Evolutionary conservation across 2,888 invertebrate genomes (phyloP).

Genomic region (Andrena flavipes): DNA sequence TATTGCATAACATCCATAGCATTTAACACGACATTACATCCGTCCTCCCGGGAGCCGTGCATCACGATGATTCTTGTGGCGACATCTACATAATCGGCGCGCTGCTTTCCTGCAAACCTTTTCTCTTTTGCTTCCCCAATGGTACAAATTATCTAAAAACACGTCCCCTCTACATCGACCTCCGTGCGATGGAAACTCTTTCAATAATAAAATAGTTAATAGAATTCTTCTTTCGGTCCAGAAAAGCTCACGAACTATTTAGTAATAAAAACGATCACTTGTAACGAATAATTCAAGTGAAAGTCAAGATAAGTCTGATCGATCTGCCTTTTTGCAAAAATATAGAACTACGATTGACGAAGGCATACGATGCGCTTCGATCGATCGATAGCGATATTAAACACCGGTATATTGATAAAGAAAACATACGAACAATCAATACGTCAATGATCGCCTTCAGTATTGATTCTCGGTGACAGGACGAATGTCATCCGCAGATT

Average conservation of each 20-base stretch:
- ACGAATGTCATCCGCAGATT: conserved; percentile 62
- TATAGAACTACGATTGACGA: not conserved
- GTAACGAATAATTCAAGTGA: too few species aligned
- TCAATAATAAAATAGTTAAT: too few species aligned
- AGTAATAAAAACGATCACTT: too few species aligned
- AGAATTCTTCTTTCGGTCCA: too few species aligned
- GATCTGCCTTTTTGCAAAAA: not conserved
- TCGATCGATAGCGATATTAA: conserved; percentile 1
- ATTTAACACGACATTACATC: not conserved
- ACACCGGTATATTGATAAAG: not conserved
- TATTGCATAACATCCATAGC: not conserved
- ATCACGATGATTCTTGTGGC: not conserved
- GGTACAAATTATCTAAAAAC: not conserved
- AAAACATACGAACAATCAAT: not conserved
- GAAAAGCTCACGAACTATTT: too few species aligned
- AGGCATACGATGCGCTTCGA: not conserved
- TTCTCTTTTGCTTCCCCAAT: not conserved
- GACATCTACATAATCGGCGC: not conserved
- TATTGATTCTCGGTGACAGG: conserved; percentile 77
- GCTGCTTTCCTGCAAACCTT: not conserved
- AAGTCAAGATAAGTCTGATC: too few species aligned
- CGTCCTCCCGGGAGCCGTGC: not conserved
- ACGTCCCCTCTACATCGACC: too few species aligned
- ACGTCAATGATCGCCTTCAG: conserved; percentile 45
- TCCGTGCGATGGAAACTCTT: too few species aligned